Evolutionary conservation across 2,113 vertebrate species (phyloP).

Genomic region (Ceyx cyanopectus): DNA sequence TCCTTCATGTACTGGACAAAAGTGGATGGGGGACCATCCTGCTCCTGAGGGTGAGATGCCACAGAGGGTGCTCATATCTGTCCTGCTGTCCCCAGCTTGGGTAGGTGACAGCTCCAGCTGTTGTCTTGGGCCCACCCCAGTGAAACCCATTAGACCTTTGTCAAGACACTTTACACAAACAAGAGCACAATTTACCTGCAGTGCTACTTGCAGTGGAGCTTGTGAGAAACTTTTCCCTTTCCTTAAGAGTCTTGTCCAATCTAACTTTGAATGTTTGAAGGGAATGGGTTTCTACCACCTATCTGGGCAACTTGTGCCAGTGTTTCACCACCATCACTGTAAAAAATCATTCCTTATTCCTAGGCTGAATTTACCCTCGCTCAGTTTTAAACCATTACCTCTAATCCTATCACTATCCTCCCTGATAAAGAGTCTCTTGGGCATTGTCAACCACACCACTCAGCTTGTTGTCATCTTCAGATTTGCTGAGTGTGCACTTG

Average conservation of each 20-base stretch:
- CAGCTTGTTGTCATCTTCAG: no score
- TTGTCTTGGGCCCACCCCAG: background rate
- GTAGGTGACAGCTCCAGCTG: background rate
- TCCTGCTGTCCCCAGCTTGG: rapidly evolving
- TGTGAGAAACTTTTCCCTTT: background rate
- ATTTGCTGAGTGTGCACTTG: no score
- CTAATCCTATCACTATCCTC: background rate
- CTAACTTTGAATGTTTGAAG: background rate
- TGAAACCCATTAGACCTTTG: rapidly evolving
- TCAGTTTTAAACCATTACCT: background rate
- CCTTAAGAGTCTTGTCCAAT: background rate
- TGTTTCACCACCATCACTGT: background rate
- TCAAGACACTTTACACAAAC: no score
- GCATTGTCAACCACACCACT: no score
- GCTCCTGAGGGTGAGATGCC: rapidly evolving
- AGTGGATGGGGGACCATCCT: rapidly evolving
- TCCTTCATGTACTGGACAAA: background rate
- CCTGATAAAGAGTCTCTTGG: background rate
- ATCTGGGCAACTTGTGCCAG: background rate
- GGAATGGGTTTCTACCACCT: background rate
- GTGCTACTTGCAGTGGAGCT: background rate
- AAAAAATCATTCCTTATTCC: background rate
- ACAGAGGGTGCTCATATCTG: rapidly evolving
- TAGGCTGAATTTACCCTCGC: background rate
- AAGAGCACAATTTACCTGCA: rapidly evolving